phyloP scores from a whole-genome alignment of 2,113 vertebrate genomes.

The Saguinus imperator region DNA sequence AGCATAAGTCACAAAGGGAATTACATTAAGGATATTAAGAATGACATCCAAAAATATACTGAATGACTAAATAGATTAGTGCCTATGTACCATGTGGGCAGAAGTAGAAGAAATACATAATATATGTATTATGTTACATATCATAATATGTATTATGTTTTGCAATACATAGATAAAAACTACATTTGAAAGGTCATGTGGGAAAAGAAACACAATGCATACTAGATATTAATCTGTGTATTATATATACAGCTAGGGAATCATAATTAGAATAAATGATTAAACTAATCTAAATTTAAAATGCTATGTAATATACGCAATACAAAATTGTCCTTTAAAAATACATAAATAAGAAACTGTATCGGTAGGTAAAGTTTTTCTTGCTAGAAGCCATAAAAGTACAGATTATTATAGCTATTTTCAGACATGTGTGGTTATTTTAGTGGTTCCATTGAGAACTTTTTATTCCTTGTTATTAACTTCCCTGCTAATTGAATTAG shows the following conservation, averaged over 20 bases:
- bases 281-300: neutral
- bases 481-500: conserved; percentile 56
- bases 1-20: neutral
- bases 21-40: neutral
- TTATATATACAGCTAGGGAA: neutral
- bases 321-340: neutral
- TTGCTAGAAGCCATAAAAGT: neutral
- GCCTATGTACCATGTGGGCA: neutral
- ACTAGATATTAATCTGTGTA: neutral
- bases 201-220: neutral
- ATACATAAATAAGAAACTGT: neutral
- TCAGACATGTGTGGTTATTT: conserved; percentile 22
- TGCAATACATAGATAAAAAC: neutral
- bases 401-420: conserved; percentile 48
- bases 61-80: neutral
- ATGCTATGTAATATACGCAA: neutral
- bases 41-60: neutral
- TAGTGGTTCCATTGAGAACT: neutral
- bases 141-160: too few species aligned
- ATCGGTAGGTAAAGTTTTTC: neutral
- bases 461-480: conserved; percentile 9
- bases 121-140: neutral
- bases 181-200: neutral
- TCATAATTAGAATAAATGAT: neutral
- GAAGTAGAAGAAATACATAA: neutral